Evolutionary conservation across 2,888 invertebrate genomes (phyloP), one percentile per base, ranked within the genome.

Genomic region (Drosophila demipolita): DNA sequence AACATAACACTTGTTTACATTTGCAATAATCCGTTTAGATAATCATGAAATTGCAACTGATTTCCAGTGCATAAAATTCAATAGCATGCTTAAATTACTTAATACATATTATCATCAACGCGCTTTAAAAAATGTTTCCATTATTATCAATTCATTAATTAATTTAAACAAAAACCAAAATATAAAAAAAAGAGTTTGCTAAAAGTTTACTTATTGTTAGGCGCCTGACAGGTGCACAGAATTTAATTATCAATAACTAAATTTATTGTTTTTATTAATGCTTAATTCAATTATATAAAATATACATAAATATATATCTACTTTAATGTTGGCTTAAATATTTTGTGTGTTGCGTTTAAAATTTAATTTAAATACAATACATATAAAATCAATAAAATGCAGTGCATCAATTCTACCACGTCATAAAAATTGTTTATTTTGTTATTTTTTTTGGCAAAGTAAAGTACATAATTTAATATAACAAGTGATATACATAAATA

Each of bases 321-420:
- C 73, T 85, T 88, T 83, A 87, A 87, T 83, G 83, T 83, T 83
- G 83, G 75, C 77, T 86, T 83, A 78, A 83, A 80, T 67, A 72
- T 78, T 80, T 74, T 86, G 83, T 84, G 84, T 88, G 86, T 84
- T 84, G 88, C 83, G 83, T 84, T 84, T 83, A 87, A 80, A 83
- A 78, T 81, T 79, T 86, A 78, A 85, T 83, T 88, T 85, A 80
- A 88, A 88, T 78, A 72, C 77, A 87, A 79, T 79, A 81, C 73
- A 75, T 64, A 74, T 69, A 75, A 65, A 68, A 67, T 68, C 66
- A 68, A 72, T 73, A 62, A 79, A 75, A 80, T 80, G 80, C 78
- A 78, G 76, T 78, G 75, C 86, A 88, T 77, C 80, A 80, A 84
- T 67, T 85, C 68, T 75, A 75, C 80, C 77, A 84, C 83, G 50